A percentile compares a stretch with the other conserved stretches of the same genome.
phyloP scores from a whole-genome alignment of 2,888 invertebrate species.

The Calliphora vomitoria region DNA sequence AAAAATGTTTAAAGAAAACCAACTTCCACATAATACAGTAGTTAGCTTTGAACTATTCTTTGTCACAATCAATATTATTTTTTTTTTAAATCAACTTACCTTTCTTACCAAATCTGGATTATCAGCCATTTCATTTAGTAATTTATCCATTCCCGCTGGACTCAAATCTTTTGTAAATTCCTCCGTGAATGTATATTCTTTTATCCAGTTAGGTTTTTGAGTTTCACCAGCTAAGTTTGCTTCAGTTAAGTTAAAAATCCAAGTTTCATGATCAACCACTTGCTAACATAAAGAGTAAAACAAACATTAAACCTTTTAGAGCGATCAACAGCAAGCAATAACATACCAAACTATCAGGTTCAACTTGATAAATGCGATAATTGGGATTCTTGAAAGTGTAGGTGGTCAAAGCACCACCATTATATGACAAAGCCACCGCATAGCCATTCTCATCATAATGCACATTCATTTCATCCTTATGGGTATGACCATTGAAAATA shows the following conservation, averaged over 20 bases:
- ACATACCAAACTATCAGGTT: slow-evolving; percentile 87
- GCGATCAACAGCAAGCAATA: neutral
- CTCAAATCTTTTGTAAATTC: neutral
- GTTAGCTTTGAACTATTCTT: no score
- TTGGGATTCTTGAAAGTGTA: slow-evolving; percentile 91
- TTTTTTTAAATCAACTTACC: neutral
- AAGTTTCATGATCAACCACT: slow-evolving; percentile 88
- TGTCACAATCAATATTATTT: neutral
- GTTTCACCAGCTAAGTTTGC: slow-evolving; percentile 87
- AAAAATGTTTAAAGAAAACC: no score
- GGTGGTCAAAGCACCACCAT: slow-evolving; percentile 92
- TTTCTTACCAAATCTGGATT: neutral
- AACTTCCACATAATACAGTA: no score
- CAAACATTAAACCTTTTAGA: neutral
- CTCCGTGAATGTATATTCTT: slow-evolving; percentile 83
- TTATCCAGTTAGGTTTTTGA: slow-evolving; percentile 88
- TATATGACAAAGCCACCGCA: slow-evolving; percentile 90
- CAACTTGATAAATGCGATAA: slow-evolving; percentile 90
- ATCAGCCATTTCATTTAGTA: neutral
- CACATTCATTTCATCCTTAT: slow-evolving; percentile 90
- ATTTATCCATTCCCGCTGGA: neutral
- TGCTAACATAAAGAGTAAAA: slow-evolving; percentile 85
- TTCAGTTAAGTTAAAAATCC: slow-evolving; percentile 90
- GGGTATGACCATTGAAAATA: slow-evolving; percentile 94
- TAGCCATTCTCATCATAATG: slow-evolving; percentile 86